Percentiles rank a stretch among this genome's conserved stretches.
Evolutionary conservation across 2,113 vertebrate species (phyloP).

Genomic region (Rhabdornis inornatus): DNA sequence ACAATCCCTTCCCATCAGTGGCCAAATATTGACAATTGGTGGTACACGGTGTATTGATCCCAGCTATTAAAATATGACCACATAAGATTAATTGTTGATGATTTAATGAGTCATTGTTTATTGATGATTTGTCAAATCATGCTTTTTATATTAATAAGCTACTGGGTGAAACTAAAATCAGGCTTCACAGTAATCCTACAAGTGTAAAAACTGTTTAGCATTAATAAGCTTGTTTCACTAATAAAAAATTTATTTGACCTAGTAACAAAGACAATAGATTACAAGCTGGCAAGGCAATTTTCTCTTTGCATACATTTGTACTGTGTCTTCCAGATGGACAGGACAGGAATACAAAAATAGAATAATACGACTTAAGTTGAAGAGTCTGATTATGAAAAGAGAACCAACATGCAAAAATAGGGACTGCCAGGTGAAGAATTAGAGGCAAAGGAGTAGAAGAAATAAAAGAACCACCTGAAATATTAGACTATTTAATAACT

Average conservation of each 20-base stretch:
- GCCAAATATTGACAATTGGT: not conserved
- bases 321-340: not conserved
- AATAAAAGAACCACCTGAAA: not conserved
- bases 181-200: not conserved
- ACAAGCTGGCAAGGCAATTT: not conserved
- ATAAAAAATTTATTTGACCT: not conserved
- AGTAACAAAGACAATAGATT: not conserved
- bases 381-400: not conserved
- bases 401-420: not conserved
- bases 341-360: not conserved
- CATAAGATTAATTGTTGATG: not conserved
- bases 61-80: not conserved
- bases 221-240: slow-evolving; percentile 6
- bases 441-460: not conserved
- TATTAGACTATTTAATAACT: not conserved
- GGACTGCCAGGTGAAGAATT: not conserved
- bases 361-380: not conserved
- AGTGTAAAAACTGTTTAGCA: not conserved
- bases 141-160: not conserved
- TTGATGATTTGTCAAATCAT: not conserved
- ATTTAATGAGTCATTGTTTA: not conserved
- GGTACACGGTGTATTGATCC: not conserved
- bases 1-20: not conserved
- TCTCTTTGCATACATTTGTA: not conserved
- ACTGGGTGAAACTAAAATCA: not conserved